A percentile compares a stretch with the other conserved stretches of the same genome.
Evolutionary conservation across 2,888 invertebrate genomes (phyloP).

Genomic region (Trisateles emortualis): DNA sequence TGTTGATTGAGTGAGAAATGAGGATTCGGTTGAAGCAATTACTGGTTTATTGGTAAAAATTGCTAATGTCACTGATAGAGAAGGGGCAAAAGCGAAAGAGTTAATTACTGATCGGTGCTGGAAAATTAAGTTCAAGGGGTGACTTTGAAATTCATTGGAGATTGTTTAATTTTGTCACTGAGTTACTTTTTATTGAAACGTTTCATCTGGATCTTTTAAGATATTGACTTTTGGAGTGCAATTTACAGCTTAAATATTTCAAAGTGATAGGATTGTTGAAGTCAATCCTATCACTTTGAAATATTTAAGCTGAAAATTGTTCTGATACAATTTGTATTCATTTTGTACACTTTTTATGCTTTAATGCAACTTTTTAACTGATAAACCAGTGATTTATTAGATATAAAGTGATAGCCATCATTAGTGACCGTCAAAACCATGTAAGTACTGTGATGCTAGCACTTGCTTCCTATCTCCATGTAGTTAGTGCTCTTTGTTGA

Average conservation of each 20-base stretch:
- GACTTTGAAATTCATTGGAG: slow-evolving; percentile 20
- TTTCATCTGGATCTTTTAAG: slow-evolving; percentile 1
- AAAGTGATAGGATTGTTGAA: too few species aligned
- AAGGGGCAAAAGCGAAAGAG: slow-evolving; percentile 37
- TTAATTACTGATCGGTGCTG: slow-evolving; percentile 63
- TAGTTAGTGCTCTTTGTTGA: too few species aligned
- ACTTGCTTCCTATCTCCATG: too few species aligned
- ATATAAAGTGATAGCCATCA: too few species aligned
- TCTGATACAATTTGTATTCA: too few species aligned
- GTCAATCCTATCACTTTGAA: not conserved
- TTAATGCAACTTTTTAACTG: too few species aligned
- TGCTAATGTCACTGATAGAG: slow-evolving; percentile 62
- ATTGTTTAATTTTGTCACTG: slow-evolving; percentile 10
- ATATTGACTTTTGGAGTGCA: slow-evolving; percentile 4
- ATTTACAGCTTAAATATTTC: slow-evolving; percentile 38
- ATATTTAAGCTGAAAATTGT: slow-evolving; percentile 37
- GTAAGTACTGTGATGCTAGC: too few species aligned
- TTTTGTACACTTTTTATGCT: too few species aligned
- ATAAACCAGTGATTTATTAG: too few species aligned
- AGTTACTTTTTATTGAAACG: slow-evolving; percentile 13
- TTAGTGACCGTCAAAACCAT: too few species aligned
- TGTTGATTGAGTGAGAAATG: slow-evolving; percentile 73
- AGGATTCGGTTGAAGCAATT: slow-evolving; percentile 63
- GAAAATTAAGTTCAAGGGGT: slow-evolving; percentile 39
- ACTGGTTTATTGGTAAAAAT: slow-evolving; percentile 72